phyloP scores from a whole-genome alignment of 1,140 invertebrate genomes.

The Heliothis virescens region DNA sequence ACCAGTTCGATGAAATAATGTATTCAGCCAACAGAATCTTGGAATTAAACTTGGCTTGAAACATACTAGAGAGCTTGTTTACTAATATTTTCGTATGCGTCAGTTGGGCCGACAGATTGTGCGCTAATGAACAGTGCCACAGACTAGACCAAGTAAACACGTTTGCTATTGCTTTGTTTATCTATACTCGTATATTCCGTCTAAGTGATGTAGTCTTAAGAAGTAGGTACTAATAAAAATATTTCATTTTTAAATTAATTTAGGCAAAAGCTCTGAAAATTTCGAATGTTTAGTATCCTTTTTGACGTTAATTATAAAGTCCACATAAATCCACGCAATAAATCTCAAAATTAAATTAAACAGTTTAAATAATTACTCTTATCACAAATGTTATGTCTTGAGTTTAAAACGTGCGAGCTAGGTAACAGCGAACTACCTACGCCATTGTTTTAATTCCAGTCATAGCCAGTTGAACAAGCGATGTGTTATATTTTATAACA shows the following conservation, averaged over 20 bases:
- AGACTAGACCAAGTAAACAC: constrained; percentile 7
- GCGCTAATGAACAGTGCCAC: constrained; percentile 2
- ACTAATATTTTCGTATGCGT: constrained; percentile 30
- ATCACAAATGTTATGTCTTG: background rate
- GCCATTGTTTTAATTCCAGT: constrained; percentile 38
- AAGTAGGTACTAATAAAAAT: no score
- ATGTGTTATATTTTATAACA: constrained; percentile 28
- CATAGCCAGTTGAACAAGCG: constrained; percentile 32
- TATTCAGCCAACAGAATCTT: constrained; percentile 25
- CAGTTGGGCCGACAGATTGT: constrained; percentile 10
- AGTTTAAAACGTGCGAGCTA: constrained; percentile 12
- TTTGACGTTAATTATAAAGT: background rate
- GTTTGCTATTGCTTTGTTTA: background rate
- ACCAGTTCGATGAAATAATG: constrained; percentile 21
- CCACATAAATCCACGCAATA: background rate
- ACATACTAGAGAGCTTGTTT: constrained; percentile 12
- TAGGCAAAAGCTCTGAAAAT: no score
- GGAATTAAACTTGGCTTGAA: constrained; percentile 13
- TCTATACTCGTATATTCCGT: background rate
- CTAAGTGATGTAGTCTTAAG: no score
- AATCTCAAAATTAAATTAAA: background rate
- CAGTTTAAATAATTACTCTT: constrained; percentile 17
- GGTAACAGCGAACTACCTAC: background rate
- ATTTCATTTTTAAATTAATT: no score
- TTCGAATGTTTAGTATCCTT: no score